Conservation (phyloP, 2,888 invertebrate species). For the Eupithecia abbreviata region DNA sequence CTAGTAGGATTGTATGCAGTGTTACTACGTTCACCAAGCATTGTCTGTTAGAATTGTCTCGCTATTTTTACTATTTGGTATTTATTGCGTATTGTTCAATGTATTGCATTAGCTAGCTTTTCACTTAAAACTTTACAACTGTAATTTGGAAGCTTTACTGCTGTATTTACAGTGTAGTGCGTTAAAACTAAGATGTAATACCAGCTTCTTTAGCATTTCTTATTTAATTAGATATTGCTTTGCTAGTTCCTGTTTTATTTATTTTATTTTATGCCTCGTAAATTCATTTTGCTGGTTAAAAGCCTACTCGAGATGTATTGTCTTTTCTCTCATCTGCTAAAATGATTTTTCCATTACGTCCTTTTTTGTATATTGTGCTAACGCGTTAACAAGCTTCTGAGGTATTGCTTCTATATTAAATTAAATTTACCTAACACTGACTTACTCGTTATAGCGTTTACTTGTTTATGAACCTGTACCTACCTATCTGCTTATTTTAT, state of each 20-base stretch:
- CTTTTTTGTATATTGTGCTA: not conserved
- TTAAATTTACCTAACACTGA: not conserved
- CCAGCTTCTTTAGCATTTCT: not conserved
- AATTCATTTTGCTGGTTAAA: not conserved
- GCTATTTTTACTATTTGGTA: conserved; percentile 6
- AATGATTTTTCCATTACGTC: not conserved
- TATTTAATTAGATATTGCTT: not conserved
- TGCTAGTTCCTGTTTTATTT: not conserved
- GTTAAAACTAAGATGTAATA: not conserved
- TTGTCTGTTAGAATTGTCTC: conserved; percentile 9
- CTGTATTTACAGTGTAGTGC: not conserved
- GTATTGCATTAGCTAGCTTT: not conserved
- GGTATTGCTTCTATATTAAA: not conserved
- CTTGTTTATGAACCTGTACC: not conserved
- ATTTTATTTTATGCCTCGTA: not conserved
- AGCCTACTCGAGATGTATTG: not conserved
- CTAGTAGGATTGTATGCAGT: not conserved
- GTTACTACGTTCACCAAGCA: not conserved
- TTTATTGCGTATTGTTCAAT: conserved; percentile 22
- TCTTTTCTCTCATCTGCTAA: not conserved
- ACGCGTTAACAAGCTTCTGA: not conserved
- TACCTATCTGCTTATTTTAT: not conserved
- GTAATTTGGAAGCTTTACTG: not conserved
- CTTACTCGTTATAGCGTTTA: not conserved
- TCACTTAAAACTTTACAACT: conserved; percentile 11